Evolutionary conservation across 2,113 vertebrate species (phyloP).

Genomic region (Elephantulus edwardii): DNA sequence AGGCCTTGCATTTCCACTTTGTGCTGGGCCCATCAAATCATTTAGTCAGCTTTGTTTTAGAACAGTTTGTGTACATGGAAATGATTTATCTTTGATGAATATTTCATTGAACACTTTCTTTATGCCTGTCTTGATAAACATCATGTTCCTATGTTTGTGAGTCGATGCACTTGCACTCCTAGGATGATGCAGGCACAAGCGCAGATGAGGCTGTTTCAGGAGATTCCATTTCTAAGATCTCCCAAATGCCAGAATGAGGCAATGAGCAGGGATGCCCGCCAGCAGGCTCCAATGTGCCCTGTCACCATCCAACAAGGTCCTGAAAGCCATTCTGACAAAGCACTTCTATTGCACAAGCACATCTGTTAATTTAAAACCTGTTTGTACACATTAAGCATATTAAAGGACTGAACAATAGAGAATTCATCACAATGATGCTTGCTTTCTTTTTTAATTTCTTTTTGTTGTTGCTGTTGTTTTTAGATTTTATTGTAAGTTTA

Average conservation of each 20-base stretch:
- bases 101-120: not conserved
- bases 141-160: not conserved
- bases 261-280: not conserved
- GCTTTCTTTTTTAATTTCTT: no score
- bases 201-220: rapidly evolving
- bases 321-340: not conserved
- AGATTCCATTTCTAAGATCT: not conserved
- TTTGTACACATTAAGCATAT: no score
- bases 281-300: rapidly evolving
- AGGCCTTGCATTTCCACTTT: not conserved
- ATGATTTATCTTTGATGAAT: not conserved
- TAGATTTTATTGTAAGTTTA: no score
- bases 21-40: not conserved
- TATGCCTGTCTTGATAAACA: not conserved
- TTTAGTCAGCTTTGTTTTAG: not conserved
- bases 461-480: no score
- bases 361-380: not conserved
- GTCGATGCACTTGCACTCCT: not conserved
- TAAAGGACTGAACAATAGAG: not conserved
- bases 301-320: not conserved
- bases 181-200: not conserved
- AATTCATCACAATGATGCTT: not conserved
- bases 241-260: not conserved
- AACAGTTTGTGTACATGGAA: not conserved
- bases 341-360: not conserved